Evolutionary conservation across 2,797 vertebrate species (phyloP).

Genomic region (Gambelia wislizenii): DNA sequence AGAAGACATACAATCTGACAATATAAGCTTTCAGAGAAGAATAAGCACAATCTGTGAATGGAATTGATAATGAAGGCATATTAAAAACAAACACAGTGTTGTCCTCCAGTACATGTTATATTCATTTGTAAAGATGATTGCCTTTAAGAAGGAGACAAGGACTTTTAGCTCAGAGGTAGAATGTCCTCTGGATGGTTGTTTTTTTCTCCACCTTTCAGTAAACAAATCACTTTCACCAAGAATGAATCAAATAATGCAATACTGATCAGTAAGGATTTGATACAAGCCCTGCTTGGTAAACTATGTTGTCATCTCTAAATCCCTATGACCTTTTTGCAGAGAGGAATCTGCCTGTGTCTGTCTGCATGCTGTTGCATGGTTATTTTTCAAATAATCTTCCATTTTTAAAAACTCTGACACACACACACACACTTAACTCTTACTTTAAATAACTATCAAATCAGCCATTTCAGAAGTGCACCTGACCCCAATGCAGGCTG

Average conservation of each 20-base stretch:
- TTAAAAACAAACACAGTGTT: constrained; percentile 5
- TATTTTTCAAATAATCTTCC: not conserved
- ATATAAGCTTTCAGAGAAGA: constrained; percentile 48
- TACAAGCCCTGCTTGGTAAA: constrained; percentile 1
- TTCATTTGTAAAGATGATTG: not conserved
- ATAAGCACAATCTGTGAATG: constrained; percentile 29
- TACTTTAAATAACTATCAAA: constrained; percentile 14
- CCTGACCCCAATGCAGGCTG: not conserved
- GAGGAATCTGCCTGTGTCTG: not conserved
- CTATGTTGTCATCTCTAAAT: constrained; percentile 6
- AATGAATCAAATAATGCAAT: not conserved
- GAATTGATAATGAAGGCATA: constrained; percentile 30
- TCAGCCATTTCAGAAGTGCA: not conserved
- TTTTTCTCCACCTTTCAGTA: constrained; percentile 6
- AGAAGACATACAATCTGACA: constrained; percentile 46
- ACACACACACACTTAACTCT: not conserved
- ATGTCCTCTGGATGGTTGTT: not conserved
- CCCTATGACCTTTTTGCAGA: not conserved
- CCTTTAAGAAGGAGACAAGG: constrained; percentile 23
- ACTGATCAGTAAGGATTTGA: not conserved
- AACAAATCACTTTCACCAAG: not conserved
- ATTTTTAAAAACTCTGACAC: not conserved
- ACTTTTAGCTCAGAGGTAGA: not conserved
- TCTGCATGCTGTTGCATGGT: not conserved
- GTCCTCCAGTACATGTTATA: not conserved